Evolutionary conservation across 2,113 vertebrate species (phyloP).

Genomic region (Uria lomvia): DNA sequence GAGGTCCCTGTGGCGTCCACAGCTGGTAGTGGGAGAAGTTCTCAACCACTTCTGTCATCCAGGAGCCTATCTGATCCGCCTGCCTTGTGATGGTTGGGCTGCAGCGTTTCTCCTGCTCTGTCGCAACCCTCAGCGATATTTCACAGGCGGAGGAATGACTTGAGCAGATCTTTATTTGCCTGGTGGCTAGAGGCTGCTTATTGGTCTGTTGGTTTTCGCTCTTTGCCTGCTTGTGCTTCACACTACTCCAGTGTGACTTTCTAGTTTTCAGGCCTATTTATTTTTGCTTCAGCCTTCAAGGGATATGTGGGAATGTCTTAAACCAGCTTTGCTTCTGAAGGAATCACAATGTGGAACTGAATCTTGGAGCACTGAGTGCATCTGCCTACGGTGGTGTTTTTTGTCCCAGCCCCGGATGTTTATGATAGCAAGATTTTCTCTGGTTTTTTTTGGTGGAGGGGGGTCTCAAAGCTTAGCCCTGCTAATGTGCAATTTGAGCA

Average conservation of each 20-base stretch:
- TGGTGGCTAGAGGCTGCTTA: neutral
- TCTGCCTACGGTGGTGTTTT: neutral
- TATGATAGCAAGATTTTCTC: neutral
- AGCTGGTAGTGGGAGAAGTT: neutral
- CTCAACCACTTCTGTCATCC: neutral
- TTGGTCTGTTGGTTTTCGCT: neutral
- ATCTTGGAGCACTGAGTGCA: neutral
- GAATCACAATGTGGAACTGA: neutral
- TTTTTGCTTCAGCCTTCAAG: conserved; percentile 23
- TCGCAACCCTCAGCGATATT: neutral
- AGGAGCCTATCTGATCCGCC: neutral
- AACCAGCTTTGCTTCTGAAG: neutral
- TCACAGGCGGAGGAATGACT: neutral
- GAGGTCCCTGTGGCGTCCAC: neutral
- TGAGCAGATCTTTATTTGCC: neutral
- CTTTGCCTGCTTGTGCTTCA: neutral
- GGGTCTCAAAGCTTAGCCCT: neutral
- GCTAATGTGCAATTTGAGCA: neutral
- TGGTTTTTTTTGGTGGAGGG: neutral
- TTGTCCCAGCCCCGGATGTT: neutral
- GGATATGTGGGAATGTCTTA: neutral
- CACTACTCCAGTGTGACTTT: neutral
- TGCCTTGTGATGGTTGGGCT: neutral
- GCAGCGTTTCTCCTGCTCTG: neutral
- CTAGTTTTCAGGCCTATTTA: conserved; percentile 13